Base-by-base conservation (phyloP, 1,140 invertebrate species). In the Andrena cerasifolii region DNA sequence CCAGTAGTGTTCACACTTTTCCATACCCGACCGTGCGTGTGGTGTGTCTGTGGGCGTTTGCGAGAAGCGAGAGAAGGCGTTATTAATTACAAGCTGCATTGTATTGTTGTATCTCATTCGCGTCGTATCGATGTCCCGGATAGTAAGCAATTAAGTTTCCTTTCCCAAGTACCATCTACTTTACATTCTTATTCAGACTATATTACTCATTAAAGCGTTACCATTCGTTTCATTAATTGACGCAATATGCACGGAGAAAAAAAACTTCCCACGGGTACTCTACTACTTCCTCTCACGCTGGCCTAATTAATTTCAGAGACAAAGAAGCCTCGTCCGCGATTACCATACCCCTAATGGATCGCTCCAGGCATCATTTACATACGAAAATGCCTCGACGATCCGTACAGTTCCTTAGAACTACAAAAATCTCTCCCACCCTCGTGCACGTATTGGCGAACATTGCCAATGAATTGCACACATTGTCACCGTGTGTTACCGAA, bases 61-160 rank as follows among this genome's bases (percentile, higher is more conserved):
- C 62, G 68, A 85, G 82, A 84, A 79, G 79, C 82, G 75, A 84
- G 75, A 85, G 71, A 85, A 67, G 53, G 65, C 58, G 49, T 78
- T 81, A 78, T 63, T 72, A 56, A 84, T 73, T 63, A 49, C 21
- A 81, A 80, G 82, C 77, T 79, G 7, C 56, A 21, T 40, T n/a
- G 18, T 14, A 14, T 43, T 61, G 21, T 40, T n/a, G 31, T 24
- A 14, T 43, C n/a, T 24, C 24, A 21, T 36, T 10, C 16, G 43
- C 16, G 16, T 31, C 12, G 26, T 56, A 28, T 31, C 16, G 31
- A 56, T n/a, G 21, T 45, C 16, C 26, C 62, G n/a, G 14, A 31
- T 7, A 18, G 28, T 40, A 54, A 68, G 66, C 67, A 18, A 54
- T 26, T 63, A 21, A 14, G 40, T 76, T 43, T 36, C 33, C 43